phyloP scores from a whole-genome alignment of 1,140 invertebrate genomes.

The Gryon sp. region DNA sequence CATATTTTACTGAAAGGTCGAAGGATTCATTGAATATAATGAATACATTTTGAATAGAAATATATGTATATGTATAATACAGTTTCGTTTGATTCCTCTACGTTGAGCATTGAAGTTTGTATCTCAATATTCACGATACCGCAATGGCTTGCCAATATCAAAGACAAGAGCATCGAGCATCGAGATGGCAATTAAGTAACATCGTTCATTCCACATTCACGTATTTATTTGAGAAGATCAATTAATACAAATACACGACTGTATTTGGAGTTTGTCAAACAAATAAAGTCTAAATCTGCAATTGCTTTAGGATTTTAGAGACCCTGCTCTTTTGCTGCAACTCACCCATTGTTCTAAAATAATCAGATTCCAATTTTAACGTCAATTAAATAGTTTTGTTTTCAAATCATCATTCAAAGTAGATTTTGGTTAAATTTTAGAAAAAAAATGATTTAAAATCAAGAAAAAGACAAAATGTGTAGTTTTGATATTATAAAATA shows the following conservation, averaged over 20 bases:
- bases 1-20: too few species aligned
- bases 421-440: too few species aligned
- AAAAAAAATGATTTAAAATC: slow-evolving; percentile 3
- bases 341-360: too few species aligned
- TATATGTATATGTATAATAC: background rate
- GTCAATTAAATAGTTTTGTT: too few species aligned
- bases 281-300: slow-evolving; percentile 5
- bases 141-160: slow-evolving; percentile 20
- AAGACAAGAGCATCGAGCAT: slow-evolving; percentile 33
- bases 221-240: slow-evolving; percentile 29
- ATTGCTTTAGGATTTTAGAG: slow-evolving; percentile 10
- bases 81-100: slow-evolving; percentile 11
- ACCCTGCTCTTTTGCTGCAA: background rate
- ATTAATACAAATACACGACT: slow-evolving; percentile 23
- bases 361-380: slow-evolving; percentile 29
- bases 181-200: slow-evolving; percentile 36
- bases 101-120: slow-evolving; percentile 12
- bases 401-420: too few species aligned
- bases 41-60: background rate
- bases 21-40: too few species aligned
- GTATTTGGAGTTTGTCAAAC: slow-evolving; percentile 16
- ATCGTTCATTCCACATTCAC: slow-evolving; percentile 11
- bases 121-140: slow-evolving; percentile 9
- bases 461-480: too few species aligned
- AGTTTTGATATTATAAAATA: too few species aligned